Base-by-base conservation (phyloP, 2,797 vertebrate genomes). In the Semaprochilodus insignis region DNA sequence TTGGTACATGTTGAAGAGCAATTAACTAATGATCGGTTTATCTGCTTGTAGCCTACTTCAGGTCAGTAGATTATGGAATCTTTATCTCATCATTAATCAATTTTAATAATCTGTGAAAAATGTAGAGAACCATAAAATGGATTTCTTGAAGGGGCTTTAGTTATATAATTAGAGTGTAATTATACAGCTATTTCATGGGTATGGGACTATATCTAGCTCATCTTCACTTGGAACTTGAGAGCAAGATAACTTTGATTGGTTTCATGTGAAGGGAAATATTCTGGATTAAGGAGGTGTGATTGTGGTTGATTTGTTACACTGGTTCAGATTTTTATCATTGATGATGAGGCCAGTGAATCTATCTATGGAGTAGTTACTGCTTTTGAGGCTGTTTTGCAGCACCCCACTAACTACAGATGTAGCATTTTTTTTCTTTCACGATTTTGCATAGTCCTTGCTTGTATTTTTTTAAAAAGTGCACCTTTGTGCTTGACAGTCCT, bases 111-210 rank as follows among this genome's bases (percentile, higher is more conserved):
- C 52, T 54, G 4, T 48, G 13, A 27, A 52, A 73, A 73, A 73
- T 23, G 54, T 34, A 34, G 57, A 34, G 25, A 73, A 55, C 57
- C 19, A 4, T 73, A 13, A 55, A 57, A 55, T 16, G 13, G 71
- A 73, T 73, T 55, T 67, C 31, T 21, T 74, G 10, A 3, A 27
- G 51, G 25, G 51, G 48, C 16, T 54, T 19, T 54, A 73, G 51
- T 31, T 25, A 1, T 54, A 73, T 73, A 27, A 54, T 73, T 73
- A 54, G 70, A 73, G 25, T 11, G 25, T 72, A 73, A 73, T 73
- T 54, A 19, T 23, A 72, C 7, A 73, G 51, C 23, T 73, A 70
- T 16, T 73, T 23, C 69, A 54, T 51, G 31, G 19, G 25, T 51
- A 19, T 31, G 25, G 14, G n/a, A 71, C 10, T 11, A 15, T 71